Evolutionary conservation across 2,797 vertebrate genomes (phyloP).

Genomic region (Eremophila alpestris): DNA sequence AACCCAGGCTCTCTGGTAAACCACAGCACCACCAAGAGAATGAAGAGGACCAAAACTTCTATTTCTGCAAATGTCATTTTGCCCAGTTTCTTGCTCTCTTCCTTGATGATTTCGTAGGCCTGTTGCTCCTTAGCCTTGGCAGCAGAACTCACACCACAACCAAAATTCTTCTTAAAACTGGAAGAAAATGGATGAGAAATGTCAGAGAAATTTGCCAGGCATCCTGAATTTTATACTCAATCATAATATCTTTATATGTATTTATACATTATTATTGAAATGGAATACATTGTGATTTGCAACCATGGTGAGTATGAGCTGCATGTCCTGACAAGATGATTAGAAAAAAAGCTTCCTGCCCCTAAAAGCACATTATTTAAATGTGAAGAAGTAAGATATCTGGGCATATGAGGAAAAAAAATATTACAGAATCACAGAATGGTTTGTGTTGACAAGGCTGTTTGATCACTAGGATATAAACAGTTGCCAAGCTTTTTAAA

Average conservation of each 20-base stretch:
- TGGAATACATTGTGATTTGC: background rate
- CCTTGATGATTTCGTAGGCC: constrained; percentile 82
- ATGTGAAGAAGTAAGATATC: background rate
- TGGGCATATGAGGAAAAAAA: background rate
- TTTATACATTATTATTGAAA: background rate
- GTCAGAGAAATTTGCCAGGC: background rate
- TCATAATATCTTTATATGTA: background rate
- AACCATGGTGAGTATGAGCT: background rate
- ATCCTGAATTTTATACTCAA: background rate
- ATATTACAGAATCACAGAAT: background rate
- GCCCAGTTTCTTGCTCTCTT: constrained; percentile 82
- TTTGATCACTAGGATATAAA: background rate
- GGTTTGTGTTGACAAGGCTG: background rate
- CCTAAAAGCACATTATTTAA: background rate
- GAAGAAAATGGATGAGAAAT: background rate
- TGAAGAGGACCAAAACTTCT: constrained; percentile 79
- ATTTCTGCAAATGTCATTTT: constrained; percentile 85
- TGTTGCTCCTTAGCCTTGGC: constrained; percentile 58
- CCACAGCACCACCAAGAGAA: constrained; percentile 87
- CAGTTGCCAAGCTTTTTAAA: background rate
- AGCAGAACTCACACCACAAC: constrained; percentile 64
- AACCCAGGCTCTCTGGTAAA: constrained; percentile 94
- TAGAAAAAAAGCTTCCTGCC: background rate
- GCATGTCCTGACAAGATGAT: background rate
- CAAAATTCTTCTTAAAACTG: constrained; percentile 88